Base-by-base conservation (phyloP, 1,140 invertebrate species). In the Epicauta chinensis region DNA sequence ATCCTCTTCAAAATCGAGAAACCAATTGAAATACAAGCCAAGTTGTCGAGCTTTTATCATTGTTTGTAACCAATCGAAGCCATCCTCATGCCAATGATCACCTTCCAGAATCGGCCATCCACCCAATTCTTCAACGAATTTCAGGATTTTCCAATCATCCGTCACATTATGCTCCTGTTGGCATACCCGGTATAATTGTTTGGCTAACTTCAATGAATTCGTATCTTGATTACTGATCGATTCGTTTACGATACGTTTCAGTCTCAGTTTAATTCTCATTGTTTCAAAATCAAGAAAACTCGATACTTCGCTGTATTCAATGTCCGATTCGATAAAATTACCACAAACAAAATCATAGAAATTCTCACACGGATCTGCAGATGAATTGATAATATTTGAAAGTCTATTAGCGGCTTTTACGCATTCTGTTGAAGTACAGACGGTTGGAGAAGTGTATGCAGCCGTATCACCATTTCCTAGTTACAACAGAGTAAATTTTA, bases 321-420 rank as follows among this genome's bases (percentile, higher is more conserved):
- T 35, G 13, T 17, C 15, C 12, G 15, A 29, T 17, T 47, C 3
- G 3, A 37, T 10, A 14, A 61, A 87, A 3, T 80, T 79, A 0
- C 83, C 84, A 59, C 81, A 89, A 1, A 84, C 79, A 54, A 86
- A 89, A 55, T 81, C 66, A 70, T 90, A 92, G 69, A 93, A 92
- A 65, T 92, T 86, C 5, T 86, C 76, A 64, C 90, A 93, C 0
- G 89, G 89, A 52, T 86, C 73, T 1, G 80, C 75, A 0, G 56
- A 59, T 3, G 58, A 44, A 49, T 83, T 73, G 68, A 82, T 76
- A 44, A 75, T 77, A 5, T 73, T 65, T 23, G 81, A 50, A 35
- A 81, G 62, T n/a, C 72, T 70, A 0, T 75, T 71, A 3, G 79
- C 77, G 75, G 56, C n/a, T n/a, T 39, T 48, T 1, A 64, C 39